Evolutionary conservation across 2,113 vertebrate genomes (phyloP).

Genomic region (Astatotilapia flaviijosephi): DNA sequence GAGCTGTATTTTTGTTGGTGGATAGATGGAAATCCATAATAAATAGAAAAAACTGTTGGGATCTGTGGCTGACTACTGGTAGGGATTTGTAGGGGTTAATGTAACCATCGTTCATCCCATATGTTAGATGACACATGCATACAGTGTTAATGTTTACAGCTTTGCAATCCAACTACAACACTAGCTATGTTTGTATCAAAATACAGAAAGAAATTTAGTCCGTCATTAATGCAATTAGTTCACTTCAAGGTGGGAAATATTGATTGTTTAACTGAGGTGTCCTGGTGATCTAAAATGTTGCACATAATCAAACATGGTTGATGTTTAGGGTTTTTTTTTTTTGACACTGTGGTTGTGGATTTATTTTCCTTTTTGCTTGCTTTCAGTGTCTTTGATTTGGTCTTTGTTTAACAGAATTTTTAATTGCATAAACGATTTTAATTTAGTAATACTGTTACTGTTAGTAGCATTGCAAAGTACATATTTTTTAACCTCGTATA

Average conservation of each 20-base stretch:
- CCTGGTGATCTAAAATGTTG: background rate
- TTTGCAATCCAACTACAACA: background rate
- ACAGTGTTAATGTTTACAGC: background rate
- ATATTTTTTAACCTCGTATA: background rate
- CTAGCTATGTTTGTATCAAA: background rate
- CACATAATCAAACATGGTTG: background rate
- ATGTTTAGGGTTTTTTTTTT: fast-evolving
- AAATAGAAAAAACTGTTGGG: background rate
- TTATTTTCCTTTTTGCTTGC: background rate
- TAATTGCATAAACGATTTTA: background rate
- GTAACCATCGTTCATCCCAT: background rate
- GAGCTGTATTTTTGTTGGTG: background rate
- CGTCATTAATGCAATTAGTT: background rate
- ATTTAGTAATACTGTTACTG: background rate
- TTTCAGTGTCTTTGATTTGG: background rate
- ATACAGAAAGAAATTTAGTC: background rate
- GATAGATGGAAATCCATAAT: background rate
- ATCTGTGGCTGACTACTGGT: background rate
- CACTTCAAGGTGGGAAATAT: background rate
- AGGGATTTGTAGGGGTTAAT: background rate
- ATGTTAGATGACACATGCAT: background rate
- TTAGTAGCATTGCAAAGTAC: background rate
- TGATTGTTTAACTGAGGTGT: background rate
- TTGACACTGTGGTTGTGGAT: background rate
- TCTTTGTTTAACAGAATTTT: background rate